Evolutionary conservation across 2,113 vertebrate species (phyloP).

Genomic region (Aegotheles bennettii): DNA sequence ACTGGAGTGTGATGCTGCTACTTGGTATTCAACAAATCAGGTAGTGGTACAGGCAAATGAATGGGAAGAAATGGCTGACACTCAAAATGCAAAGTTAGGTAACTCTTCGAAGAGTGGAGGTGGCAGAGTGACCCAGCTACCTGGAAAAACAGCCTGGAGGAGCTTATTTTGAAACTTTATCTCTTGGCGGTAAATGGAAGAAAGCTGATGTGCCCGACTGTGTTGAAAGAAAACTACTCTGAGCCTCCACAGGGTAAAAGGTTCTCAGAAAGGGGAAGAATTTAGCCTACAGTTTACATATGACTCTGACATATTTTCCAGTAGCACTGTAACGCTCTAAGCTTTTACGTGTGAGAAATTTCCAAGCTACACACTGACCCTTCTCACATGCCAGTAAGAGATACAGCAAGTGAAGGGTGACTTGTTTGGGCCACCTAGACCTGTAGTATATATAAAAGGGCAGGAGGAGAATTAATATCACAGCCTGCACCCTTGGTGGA

Average conservation of each 20-base stretch:
- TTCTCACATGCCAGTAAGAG: background rate
- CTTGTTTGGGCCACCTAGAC: background rate
- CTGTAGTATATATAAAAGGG: background rate
- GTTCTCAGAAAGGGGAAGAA: background rate
- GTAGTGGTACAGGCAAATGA: background rate
- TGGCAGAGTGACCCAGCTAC: background rate
- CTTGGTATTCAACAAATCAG: background rate
- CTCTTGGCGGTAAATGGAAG: background rate
- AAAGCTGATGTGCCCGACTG: background rate
- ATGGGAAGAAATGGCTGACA: background rate
- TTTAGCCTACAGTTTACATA: background rate
- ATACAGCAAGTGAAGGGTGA: background rate
- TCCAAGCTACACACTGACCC: background rate
- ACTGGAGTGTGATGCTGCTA: background rate
- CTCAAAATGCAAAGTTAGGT: background rate
- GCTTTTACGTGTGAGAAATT: background rate
- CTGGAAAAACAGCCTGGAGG: background rate
- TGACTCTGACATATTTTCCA: fast-evolving
- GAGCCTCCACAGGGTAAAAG: background rate
- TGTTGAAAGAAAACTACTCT: background rate
- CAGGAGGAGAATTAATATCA: background rate
- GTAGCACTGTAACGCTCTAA: background rate
- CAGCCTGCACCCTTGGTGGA: background rate
- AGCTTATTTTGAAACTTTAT: background rate
- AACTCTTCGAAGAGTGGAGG: background rate